Evolutionary conservation across 2,113 vertebrate species (phyloP).

Genomic region (Xenopus tropicalis): DNA sequence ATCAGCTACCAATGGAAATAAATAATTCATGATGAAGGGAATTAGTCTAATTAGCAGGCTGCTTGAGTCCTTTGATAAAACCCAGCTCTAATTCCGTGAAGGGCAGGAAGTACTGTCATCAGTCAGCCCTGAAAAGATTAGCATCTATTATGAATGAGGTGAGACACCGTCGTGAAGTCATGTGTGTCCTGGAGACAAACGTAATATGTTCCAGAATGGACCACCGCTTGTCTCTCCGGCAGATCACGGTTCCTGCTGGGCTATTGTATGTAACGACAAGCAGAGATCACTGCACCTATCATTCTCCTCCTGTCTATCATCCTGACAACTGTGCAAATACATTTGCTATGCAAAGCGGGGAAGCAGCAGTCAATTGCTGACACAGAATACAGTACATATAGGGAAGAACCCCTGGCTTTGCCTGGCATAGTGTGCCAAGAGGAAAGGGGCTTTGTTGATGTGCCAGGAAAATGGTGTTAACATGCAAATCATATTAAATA

Average conservation of each 20-base stretch:
- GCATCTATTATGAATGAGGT: constrained; percentile 96
- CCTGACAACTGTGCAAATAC: constrained; percentile 87
- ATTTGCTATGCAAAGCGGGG: constrained; percentile 81
- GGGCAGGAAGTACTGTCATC: constrained; percentile 95
- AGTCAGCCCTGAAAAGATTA: constrained; percentile 97
- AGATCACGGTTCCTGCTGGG: constrained; percentile 76
- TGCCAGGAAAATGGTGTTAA: no score
- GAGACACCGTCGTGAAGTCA: constrained; percentile 88
- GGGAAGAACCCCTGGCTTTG: no score
- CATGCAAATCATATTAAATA: no score
- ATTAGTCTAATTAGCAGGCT: constrained; percentile 99
- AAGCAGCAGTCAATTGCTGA: constrained; percentile 58
- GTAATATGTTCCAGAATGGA: constrained; percentile 91
- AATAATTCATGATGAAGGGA: constrained; percentile 98
- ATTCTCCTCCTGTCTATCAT: constrained; percentile 80
- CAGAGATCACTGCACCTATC: constrained; percentile 66
- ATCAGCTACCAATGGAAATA: constrained; percentile 96
- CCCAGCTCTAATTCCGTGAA: constrained; percentile 90
- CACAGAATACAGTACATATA: constrained; percentile 43
- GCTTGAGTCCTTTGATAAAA: constrained; percentile 98
- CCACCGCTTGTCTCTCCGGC: constrained; percentile 82
- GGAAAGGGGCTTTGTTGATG: no score
- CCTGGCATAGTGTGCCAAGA: no score
- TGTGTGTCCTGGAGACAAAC: constrained; percentile 96
- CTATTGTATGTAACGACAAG: constrained; percentile 85